Evolutionary conservation across 2,888 invertebrate genomes (phyloP), one percentile per base, ranked within the genome.

Genomic region (Leptinotarsa rubiginosa): DNA sequence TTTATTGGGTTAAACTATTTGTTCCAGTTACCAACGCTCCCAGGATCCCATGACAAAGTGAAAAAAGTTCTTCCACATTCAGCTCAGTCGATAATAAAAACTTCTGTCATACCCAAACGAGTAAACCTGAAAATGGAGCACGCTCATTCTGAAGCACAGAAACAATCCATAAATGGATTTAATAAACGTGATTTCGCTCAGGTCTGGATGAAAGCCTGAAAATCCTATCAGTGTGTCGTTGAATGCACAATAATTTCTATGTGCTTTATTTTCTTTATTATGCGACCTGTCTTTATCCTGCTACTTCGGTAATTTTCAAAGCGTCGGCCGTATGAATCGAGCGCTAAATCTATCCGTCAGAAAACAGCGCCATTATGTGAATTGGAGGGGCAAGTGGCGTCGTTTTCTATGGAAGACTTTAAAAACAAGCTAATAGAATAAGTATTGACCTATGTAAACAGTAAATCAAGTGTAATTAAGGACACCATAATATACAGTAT

Each of bases 251-350:
- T 81, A 79, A 82, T 81, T 80, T 80, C 80, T 78, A 78, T 81
- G 80, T 79, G 79, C 81, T 82, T 82, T 81, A 81, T 81, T 80
- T 78, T 78, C 77, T 78, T 77, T 79, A 79, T 80, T 79, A 78
- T 78, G 73, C 76, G 78, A 80, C 78, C 77, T 79, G 79, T 82
- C 82, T 83, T 82, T 82, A 82, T 82, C 81, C 79, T 76, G 82
- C 83, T 82, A 84, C 83, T 85, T 84, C 80, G 85, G 82, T 84
- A 84, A 85, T 85, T 84, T 84, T 82, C 82, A 84, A 84, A 83
- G 83, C 84, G 79, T 77, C 79, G 78, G 78, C 80, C 78, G 79
- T 82, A 83, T 82, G 82, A 84, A 82, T 84, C 82, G 82, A 80
- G 81, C 81, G 82, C 83, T 83, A 82, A 84, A 84, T 83, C 83